Conservation (phyloP, 2,888 invertebrate genomes). For the Habroteleia sp. region DNA sequence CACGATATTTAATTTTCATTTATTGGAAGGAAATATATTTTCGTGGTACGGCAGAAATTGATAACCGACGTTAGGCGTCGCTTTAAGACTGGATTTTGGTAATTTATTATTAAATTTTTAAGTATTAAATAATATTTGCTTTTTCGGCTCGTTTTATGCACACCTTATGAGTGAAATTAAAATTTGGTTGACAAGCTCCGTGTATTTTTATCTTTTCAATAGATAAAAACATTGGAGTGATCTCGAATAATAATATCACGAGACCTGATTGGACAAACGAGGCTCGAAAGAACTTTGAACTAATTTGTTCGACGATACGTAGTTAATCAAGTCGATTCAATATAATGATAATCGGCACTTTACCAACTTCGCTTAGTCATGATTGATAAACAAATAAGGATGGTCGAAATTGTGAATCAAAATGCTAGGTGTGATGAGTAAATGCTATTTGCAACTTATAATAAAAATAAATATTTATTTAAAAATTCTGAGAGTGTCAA, state of each 20-base stretch:
- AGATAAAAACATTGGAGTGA: conserved; percentile 21
- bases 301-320: conserved; percentile 33
- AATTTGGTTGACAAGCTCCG: conserved; percentile 16
- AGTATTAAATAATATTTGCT: conserved; percentile 4
- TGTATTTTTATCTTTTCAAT: conserved; percentile 39
- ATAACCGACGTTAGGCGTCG: conserved; percentile 32
- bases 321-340: conserved; percentile 30
- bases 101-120: conserved; percentile 41
- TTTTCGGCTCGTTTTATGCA: background rate
- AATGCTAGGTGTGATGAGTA: background rate
- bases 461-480: conserved; percentile 5
- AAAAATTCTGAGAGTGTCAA: background rate
- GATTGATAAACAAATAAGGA: conserved; percentile 19
- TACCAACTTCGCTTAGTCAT: conserved; percentile 15
- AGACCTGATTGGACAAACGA: conserved; percentile 73
- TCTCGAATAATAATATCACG: conserved; percentile 74
- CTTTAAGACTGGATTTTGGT: conserved; percentile 57
- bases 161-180: conserved; percentile 1
- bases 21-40: too few species aligned
- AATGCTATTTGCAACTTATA: conserved; percentile 9
- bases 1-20: conserved; percentile 10
- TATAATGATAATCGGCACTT: conserved; percentile 27
- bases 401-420: conserved; percentile 38
- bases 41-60: conserved; percentile 36
- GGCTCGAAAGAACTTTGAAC: conserved; percentile 43